phyloP scores from a whole-genome alignment of 2,888 invertebrate species.

The Hofmannophila pseudospretella region DNA sequence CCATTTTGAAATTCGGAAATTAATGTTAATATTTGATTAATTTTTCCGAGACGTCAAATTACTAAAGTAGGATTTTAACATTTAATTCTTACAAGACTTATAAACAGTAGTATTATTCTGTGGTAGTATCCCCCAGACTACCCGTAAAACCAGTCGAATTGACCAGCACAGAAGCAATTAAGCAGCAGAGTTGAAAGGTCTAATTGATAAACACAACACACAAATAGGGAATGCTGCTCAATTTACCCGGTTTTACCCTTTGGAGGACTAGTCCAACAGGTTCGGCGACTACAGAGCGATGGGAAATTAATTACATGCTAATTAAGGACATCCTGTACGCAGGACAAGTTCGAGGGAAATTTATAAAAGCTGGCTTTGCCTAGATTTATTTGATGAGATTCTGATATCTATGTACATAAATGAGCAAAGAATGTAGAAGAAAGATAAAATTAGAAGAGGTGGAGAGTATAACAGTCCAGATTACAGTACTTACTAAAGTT shows the following conservation, averaged over 20 bases:
- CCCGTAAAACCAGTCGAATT: slow-evolving; percentile 29
- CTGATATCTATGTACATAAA: neutral
- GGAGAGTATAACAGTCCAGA: no score
- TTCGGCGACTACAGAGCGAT: slow-evolving; percentile 11
- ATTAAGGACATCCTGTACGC: slow-evolving; percentile 36
- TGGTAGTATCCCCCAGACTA: neutral
- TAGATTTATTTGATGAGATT: slow-evolving; percentile 4
- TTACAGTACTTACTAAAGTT: no score
- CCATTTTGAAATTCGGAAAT: no score
- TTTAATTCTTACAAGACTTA: no score
- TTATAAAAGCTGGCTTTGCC: slow-evolving; percentile 16
- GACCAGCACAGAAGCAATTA: slow-evolving; percentile 30
- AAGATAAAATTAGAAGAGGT: no score
- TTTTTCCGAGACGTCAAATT: no score
- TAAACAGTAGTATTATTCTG: no score
- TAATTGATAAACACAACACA: slow-evolving; percentile 40
- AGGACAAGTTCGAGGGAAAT: slow-evolving; percentile 22
- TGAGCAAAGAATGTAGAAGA: no score
- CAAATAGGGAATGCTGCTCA: slow-evolving; percentile 21
- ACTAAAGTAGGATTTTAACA: no score
- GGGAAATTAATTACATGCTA: slow-evolving; percentile 45
- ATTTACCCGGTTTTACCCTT: slow-evolving; percentile 12
- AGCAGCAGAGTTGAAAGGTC: slow-evolving; percentile 30
- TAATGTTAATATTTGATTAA: no score
- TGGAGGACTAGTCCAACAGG: slow-evolving; percentile 11